A percentile compares a stretch with the other conserved stretches of the same genome.
phyloP scores from a whole-genome alignment of 1,140 invertebrate genomes.

The Plutomurus gul region DNA sequence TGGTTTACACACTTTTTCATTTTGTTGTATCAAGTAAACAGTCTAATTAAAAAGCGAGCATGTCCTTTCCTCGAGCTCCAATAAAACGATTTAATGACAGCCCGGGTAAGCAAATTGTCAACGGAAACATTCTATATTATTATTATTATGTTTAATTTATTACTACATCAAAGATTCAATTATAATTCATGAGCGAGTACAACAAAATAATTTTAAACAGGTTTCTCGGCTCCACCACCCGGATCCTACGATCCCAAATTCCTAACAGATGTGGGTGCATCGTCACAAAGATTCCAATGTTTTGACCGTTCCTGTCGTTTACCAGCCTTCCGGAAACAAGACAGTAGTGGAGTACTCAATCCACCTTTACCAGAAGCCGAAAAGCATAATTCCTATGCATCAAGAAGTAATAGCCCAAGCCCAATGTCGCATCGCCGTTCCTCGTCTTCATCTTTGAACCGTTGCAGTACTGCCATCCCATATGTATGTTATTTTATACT shows the following conservation, averaged over 20 bases:
- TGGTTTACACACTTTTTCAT: no score
- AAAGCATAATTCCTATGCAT: background rate
- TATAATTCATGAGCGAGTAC: no score
- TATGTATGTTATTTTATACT: background rate
- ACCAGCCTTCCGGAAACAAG: background rate
- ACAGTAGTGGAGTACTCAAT: background rate
- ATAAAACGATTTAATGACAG: conserved; percentile 33
- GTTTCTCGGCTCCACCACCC: background rate
- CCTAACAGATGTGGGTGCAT: conserved; percentile 21
- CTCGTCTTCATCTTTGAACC: background rate
- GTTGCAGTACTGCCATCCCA: background rate
- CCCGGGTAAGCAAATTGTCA: background rate
- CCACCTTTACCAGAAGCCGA: background rate
- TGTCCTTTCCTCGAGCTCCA: conserved; percentile 34
- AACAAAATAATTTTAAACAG: no score
- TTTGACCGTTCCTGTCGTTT: background rate
- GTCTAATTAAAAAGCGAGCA: no score
- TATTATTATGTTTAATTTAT: no score
- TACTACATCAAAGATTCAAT: no score
- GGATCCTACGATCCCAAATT: conserved; percentile 38
- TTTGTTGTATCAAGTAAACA: no score
- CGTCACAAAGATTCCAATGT: background rate
- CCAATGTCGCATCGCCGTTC: background rate
- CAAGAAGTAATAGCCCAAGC: background rate
- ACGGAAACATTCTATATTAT: no score